phyloP scores from a whole-genome alignment of 2,888 invertebrate species.

The Meandrusa payeni region DNA sequence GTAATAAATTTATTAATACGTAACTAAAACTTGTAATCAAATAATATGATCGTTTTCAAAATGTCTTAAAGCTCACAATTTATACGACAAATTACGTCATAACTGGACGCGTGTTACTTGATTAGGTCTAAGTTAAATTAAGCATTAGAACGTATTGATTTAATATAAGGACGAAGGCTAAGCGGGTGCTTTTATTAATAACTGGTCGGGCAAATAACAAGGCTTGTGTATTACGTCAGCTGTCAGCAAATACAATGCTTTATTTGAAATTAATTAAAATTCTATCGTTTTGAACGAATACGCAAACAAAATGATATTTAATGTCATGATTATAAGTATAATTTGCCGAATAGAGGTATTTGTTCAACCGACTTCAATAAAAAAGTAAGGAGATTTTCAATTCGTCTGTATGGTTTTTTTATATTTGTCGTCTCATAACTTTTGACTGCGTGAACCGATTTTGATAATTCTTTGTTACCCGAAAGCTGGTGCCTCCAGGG shows the following conservation, averaged over 20 bases:
- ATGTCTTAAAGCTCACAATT: slow-evolving; percentile 12
- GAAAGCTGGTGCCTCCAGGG: no score
- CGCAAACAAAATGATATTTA: no score
- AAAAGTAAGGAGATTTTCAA: no score
- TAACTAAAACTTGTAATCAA: slow-evolving; percentile 5
- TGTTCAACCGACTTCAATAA: no score
- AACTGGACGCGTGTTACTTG: slow-evolving; percentile 3
- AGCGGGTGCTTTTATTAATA: slow-evolving; percentile 7
- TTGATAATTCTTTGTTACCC: no score
- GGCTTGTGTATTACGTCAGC: slow-evolving; percentile 6
- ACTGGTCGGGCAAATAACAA: slow-evolving; percentile 5
- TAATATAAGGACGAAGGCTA: slow-evolving; percentile 13
- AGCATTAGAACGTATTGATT: slow-evolving; percentile 12
- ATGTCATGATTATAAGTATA: no score
- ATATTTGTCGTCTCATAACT: no score
- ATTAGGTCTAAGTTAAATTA: slow-evolving; percentile 10
- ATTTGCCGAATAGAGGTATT: no score
- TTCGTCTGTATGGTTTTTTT: no score
- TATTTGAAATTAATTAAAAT: slow-evolving; percentile 2
- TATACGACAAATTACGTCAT: slow-evolving; percentile 11
- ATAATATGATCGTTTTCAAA: slow-evolving; percentile 4
- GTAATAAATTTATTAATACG: slow-evolving; percentile 15
- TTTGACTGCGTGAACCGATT: no score
- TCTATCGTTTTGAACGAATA: no score
- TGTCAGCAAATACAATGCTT: slow-evolving; percentile 5